A percentile compares a stretch with the other conserved stretches of the same genome.
These are phyloP conservation scores for Actenoides hombroni DNA, from an alignment of 2,113 vertebrate genomes.

Conservation along the genomic window DNA sequence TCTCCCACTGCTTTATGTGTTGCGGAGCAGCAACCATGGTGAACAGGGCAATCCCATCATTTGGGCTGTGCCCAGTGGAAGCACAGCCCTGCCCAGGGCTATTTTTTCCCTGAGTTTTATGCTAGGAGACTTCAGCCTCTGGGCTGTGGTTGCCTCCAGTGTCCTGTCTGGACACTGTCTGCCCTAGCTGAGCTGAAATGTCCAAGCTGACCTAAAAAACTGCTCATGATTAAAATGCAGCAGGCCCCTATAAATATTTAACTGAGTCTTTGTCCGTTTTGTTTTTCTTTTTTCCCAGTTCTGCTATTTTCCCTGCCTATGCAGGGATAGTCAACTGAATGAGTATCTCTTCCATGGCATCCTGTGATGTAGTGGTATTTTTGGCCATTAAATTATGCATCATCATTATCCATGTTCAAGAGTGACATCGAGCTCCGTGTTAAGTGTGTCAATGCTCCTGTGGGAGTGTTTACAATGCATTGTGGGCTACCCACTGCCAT, in stretches of 20 bases:
- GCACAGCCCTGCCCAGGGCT: not conserved
- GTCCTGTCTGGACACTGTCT: not conserved
- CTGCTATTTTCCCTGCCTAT: not conserved
- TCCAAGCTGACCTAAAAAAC: slow-evolving; percentile 19
- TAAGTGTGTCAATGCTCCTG: not conserved
- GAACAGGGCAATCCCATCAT: not conserved
- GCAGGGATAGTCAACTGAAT: not conserved
- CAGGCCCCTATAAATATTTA: slow-evolving; percentile 14
- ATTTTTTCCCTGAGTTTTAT: not conserved
- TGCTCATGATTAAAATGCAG: not conserved
- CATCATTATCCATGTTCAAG: not conserved
- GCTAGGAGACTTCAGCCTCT: not conserved
- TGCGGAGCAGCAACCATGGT: not conserved
- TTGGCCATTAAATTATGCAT: not conserved
- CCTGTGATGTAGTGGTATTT: not conserved
- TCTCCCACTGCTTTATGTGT: not conserved
- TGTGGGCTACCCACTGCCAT: not conserved
- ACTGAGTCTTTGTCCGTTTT: not conserved
- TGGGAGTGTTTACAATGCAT: not conserved
- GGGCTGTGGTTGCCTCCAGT: not conserved
- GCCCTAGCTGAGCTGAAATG: not conserved
- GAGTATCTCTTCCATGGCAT: not conserved
- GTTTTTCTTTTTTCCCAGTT: not conserved
- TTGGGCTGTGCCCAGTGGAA: not conserved
- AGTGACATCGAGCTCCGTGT: not conserved